phyloP scores from a whole-genome alignment of 2,888 invertebrate species.

The Ligdia adustata region DNA sequence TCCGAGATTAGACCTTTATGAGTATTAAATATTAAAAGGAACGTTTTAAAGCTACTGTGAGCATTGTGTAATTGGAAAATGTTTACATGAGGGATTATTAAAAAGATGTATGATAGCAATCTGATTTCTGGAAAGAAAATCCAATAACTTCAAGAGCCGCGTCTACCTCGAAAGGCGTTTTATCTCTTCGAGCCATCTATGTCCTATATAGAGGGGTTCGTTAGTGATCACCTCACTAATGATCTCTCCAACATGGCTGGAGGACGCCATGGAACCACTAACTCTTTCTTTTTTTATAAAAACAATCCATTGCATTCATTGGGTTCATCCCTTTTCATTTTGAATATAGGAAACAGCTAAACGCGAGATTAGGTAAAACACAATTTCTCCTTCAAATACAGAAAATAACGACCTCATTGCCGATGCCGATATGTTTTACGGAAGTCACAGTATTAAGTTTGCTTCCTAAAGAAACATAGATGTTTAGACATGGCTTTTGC shows the following conservation, averaged over 20 bases:
- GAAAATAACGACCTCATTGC: conserved; percentile 15
- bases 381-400: conserved; percentile 18
- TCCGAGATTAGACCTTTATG: conserved; percentile 18
- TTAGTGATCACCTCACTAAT: conserved; percentile 75
- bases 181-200: conserved; percentile 57
- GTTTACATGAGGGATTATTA: too few relatives aligned
- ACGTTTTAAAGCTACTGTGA: too few relatives aligned
- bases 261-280: conserved; percentile 42
- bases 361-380: conserved; percentile 16
- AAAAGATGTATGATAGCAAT: conserved; percentile 9
- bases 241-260: conserved; percentile 51
- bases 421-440: conserved; percentile 1
- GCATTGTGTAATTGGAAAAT: too few relatives aligned
- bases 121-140: conserved; percentile 45
- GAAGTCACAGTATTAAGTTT: conserved; percentile 11
- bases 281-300: conserved; percentile 42
- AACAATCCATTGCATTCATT: conserved; percentile 32
- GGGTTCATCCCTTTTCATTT: conserved; percentile 25
- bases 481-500: conserved; percentile 14
- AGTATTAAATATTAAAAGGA: too few relatives aligned
- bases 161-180: conserved; percentile 47
- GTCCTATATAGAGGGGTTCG: conserved; percentile 60
- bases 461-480: conserved; percentile 13
- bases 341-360: conserved; percentile 17
- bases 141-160: conserved; percentile 48